phyloP scores from a whole-genome alignment of 92 coral and sea anemone species.

The Bergia puertoricense region DNA sequence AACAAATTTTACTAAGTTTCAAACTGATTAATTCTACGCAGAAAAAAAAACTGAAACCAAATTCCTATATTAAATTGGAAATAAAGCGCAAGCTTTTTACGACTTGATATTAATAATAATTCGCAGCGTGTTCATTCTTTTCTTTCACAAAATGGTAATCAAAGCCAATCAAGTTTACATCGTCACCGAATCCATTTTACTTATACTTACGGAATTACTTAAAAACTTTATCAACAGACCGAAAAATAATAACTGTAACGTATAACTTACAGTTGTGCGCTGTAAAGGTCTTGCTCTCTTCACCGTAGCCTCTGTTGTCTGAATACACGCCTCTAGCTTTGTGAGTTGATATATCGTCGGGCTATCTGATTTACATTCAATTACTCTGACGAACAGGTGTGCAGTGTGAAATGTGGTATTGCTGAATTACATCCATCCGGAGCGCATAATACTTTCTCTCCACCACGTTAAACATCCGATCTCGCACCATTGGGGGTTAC shows the following conservation, averaged over 20 bases:
- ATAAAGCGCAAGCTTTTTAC: not conserved
- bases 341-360: slow-evolving; percentile 18
- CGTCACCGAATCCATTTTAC: not conserved
- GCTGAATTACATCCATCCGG: slow-evolving; percentile 43
- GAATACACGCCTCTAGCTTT: slow-evolving; percentile 7
- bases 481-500: slow-evolving; percentile 36
- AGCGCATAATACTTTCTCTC: slow-evolving; percentile 22
- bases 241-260: not conserved
- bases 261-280: slow-evolving; percentile 30
- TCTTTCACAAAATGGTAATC: not conserved
- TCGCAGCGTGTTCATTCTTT: not conserved
- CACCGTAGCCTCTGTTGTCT: not conserved
- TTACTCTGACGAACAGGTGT: slow-evolving; percentile 36
- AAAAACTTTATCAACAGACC: not conserved
- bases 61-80: not conserved
- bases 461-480: slow-evolving; percentile 42
- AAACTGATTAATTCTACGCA: not conserved
- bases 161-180: not conserved
- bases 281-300: not conserved
- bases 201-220: not conserved
- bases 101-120: not conserved
- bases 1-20: not conserved
- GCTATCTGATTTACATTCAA: slow-evolving; percentile 34
- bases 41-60: not conserved
- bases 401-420: not conserved